Evolutionary conservation across 2,888 invertebrate genomes (phyloP), one percentile per base, ranked within the genome.

Genomic region (Patella depressa): DNA sequence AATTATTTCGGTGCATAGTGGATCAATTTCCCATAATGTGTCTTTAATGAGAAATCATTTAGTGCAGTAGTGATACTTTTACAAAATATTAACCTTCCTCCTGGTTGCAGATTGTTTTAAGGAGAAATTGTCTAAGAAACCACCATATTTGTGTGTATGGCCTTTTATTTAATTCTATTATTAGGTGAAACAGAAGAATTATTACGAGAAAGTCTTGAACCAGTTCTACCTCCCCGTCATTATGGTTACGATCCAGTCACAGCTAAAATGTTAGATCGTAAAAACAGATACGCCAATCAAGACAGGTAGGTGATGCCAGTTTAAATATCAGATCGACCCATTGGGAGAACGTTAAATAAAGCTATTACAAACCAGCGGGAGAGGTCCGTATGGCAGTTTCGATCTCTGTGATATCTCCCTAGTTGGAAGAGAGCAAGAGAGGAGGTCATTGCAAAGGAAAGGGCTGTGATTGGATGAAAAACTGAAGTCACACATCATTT

Each of bases 201-300:
- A 7, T 70, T 84, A 70, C 73, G 84, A 74, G 79, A 78, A 24
- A 81, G 79, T 34, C 71, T 72, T n/a, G 72, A 78, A 24, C 72
- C 78, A 45, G 76, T 76, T n/a, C 78, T 77, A 11, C 77, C 79
- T 12, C 75, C 78, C n/a, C 59, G 78, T 70, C 82, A 73, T 57
- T 34, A 79, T 73, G 53, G 75, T 73, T 78, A 85, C 75, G 88
- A 89, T 79, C 79, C 84, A 53, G 83, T 88, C 7, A 89, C 89
- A 12, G 85, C 88, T 57, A 85, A 79, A 65, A 80, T 89, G 82
- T 88, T 89, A 84, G 86, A 89, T 54, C 83, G 82, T 45, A 84
- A 79, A 55, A 77, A 78, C 17, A 81, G 80, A 12, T 71, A 78
- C 29, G 57, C 73, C 24, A 83, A 81, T 55, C 81, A 82, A 5